phyloP scores from a whole-genome alignment of 2,113 vertebrate species.

The Microcebus tavaratra region DNA sequence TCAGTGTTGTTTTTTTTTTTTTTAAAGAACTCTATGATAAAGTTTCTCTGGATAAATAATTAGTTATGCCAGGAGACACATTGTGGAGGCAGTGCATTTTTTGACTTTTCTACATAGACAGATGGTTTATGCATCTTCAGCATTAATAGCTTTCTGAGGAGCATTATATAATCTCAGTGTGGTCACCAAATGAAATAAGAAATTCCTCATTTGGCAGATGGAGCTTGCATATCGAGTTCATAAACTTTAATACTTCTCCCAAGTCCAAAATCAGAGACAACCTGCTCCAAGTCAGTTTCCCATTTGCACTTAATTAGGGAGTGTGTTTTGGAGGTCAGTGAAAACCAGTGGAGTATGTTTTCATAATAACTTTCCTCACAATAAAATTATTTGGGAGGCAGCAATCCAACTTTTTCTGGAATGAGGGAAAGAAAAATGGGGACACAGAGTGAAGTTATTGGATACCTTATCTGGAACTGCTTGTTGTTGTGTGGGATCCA shows the following conservation, averaged over 20 bases:
- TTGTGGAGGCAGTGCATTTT: conserved; percentile 57
- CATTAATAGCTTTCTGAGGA: conserved; percentile 76
- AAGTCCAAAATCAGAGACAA: conserved; percentile 85
- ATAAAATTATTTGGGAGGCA: conserved; percentile 87
- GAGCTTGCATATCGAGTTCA: conserved; percentile 83
- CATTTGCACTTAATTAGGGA: conserved; percentile 90
- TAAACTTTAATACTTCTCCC: conserved; percentile 86
- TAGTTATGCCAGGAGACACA: conserved; percentile 71
- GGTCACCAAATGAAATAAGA: conserved; percentile 81
- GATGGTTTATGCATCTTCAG: conserved; percentile 83
- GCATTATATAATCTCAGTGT: conserved; percentile 80
- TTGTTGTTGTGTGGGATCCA: conserved; percentile 80
- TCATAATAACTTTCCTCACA: conserved; percentile 86
- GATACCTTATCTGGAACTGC: conserved; percentile 88
- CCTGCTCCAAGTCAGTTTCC: conserved; percentile 86
- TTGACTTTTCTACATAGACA: conserved; percentile 78
- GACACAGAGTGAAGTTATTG: conserved; percentile 84
- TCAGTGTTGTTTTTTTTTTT: not conserved
- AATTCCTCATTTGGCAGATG: conserved; percentile 83
- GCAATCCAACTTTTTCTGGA: conserved; percentile 84
- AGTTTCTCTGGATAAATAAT: conserved; percentile 81
- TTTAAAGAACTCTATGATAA: conserved; percentile 35
- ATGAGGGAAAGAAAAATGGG: conserved; percentile 82
- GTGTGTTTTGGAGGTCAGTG: conserved; percentile 87
- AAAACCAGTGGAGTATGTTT: conserved; percentile 82